phyloP scores from a whole-genome alignment of 2,888 invertebrate genomes.

The Pyrocoelia pectoralis region DNA sequence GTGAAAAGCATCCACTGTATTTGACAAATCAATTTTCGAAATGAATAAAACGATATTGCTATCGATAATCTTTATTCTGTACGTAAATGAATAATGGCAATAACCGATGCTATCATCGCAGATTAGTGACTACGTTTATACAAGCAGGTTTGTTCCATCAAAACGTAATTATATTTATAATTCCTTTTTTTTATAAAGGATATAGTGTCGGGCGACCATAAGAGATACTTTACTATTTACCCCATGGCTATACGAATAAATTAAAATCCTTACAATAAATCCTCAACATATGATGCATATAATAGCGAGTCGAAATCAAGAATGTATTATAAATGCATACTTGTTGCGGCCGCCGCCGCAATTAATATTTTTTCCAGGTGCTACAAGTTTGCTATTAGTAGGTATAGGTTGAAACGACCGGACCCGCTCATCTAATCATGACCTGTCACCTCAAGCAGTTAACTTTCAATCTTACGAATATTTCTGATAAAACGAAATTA shows the following conservation, averaged over 20 bases:
- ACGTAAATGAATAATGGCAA: conserved; percentile 20
- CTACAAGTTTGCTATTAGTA: conserved; percentile 47
- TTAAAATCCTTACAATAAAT: conserved; percentile 60
- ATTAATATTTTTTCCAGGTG: conserved; percentile 54
- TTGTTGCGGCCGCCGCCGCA: conserved; percentile 51
- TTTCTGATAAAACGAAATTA: conserved; percentile 8
- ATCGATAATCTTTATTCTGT: conserved; percentile 29
- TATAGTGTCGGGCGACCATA: conserved; percentile 52
- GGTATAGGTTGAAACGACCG: conserved; percentile 30
- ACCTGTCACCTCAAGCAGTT: conserved; percentile 53
- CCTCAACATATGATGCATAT: conserved; percentile 56
- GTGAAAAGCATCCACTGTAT: conserved; percentile 25
- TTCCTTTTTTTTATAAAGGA: conserved; percentile 51
- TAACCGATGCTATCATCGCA: conserved; percentile 11
- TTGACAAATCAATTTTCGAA: conserved; percentile 29
- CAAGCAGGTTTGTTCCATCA: conserved; percentile 52
- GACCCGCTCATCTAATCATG: conserved; percentile 51
- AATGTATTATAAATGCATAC: conserved; percentile 56
- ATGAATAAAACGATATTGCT: conserved; percentile 28
- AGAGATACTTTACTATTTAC: conserved; percentile 54
- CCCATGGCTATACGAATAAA: conserved; percentile 56
- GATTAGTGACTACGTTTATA: conserved; percentile 43
- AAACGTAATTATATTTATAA: conserved; percentile 57
- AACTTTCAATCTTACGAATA: conserved; percentile 19
- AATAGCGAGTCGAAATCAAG: conserved; percentile 49